Percentiles rank a stretch among this genome's conserved stretches.
Evolutionary conservation across 2,113 vertebrate genomes (phyloP).

Genomic region (Aramus guarauna): DNA sequence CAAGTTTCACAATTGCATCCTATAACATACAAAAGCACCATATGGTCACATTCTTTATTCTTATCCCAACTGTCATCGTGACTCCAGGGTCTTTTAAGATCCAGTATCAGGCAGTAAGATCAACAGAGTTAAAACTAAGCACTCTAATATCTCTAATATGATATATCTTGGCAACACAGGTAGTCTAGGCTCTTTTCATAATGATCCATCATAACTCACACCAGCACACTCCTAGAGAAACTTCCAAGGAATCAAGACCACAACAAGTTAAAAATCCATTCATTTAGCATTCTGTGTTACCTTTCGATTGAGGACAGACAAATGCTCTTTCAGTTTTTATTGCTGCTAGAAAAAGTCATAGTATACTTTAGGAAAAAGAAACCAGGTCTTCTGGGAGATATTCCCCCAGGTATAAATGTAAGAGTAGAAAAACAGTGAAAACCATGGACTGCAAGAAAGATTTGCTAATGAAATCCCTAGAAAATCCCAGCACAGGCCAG

Average conservation of each 20-base stretch:
- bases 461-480: conserved; percentile 36
- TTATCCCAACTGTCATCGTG: conserved; percentile 8
- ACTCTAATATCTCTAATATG: not conserved
- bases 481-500: conserved; percentile 17
- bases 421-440: not conserved
- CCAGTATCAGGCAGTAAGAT: not conserved
- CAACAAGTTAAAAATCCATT: not conserved
- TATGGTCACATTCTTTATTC: conserved; percentile 18
- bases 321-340: not conserved
- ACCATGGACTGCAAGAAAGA: not conserved
- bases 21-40: conserved; percentile 20
- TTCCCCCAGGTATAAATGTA: not conserved
- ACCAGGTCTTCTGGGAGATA: not conserved
- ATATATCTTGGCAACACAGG: not conserved
- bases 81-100: not conserved
- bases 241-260: not conserved
- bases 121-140: not conserved
- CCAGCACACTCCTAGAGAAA: not conserved
- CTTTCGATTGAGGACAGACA: not conserved
- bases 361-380: not conserved
- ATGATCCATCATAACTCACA: not conserved
- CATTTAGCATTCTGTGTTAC: not conserved
- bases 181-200: not conserved
- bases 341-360: not conserved
- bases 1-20: conserved; percentile 17